Evolutionary conservation across 2,797 vertebrate species (phyloP), one percentile per base, ranked within the genome.

Genomic region (Nannoperca obscura): DNA sequence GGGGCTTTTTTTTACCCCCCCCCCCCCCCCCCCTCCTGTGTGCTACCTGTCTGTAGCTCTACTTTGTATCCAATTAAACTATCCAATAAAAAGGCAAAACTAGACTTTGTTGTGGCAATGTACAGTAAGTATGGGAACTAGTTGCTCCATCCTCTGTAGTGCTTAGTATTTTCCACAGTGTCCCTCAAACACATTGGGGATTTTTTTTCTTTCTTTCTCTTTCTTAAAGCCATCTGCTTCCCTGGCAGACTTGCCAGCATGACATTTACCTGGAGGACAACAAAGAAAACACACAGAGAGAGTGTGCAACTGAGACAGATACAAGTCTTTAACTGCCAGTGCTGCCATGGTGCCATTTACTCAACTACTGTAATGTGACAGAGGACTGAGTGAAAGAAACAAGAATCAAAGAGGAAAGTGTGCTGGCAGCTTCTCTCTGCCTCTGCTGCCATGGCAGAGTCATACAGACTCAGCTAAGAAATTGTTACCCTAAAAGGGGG

Each of bases 141-240:
- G 36, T 58, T 71, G 38, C 36, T 72, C 34, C 2, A 19, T 52
- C 59, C 17, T 3, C n/a, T 27, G 5, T 11, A n/a, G 52, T 58
- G 57, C 46, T 87, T 74, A 69, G 69, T 73, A 77, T 74, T 86
- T 78, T 74, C 59, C n/a, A 24, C 80, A 38, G 50, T 47, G n/a
- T 52, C 58, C 58, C 70, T 71, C 47, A 55, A 59, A 57, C 38
- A 22, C 50, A 49, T 58, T 24, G 34, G 24, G 24, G 24, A 27
- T 27, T 3, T 74, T 53, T 15, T 70, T 57, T 47, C 36, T 57
- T 69, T 59, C 38, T 63, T 42, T 61, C 62, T 64, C 60, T 83
- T 81, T 71, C 49, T 76, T 74, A 57, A 76, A 61, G 83, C 92
- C 93, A 94, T 93, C 93, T 95, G 94, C 82, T 91, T 73, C 76